Evolutionary conservation across 2,113 vertebrate species (phyloP), one percentile per base, ranked within the genome.

Genomic region (Suncus etruscus): DNA sequence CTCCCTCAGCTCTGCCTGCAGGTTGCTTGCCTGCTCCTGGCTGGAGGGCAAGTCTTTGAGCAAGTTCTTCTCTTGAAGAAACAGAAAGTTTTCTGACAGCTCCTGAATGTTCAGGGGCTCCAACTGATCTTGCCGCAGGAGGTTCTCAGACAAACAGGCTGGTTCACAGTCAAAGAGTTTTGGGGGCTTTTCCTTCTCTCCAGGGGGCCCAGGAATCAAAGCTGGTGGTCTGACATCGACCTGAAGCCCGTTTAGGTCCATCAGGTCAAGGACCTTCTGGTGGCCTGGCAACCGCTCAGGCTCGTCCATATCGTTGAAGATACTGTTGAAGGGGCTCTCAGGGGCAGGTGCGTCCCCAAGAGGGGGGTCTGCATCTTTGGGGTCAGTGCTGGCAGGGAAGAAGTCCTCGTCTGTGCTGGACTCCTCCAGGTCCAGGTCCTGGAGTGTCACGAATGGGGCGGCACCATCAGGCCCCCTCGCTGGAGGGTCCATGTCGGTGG

Each of bases 401-500:
- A 99, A 98, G 92, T 99, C 98, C 0, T 98, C 98, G 5, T 99
- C 99, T 0, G 98, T 98, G 80, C 98, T 99, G 3, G 98, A 99
- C 91, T 99, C 99, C 77, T 98, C 98, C 69, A 98, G 93, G 22
- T 98, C 98, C 8, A 98, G 97, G 90, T 98, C 98, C 96, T 98
- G 98, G 88, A 99, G 98, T 31, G 98, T 92, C 0, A 97, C 97
- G 74, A 98, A 90, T 65, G 96, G 98, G 92, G 97, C 79, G 16
- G 96, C 97, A 63, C 95, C 97, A 1, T 95, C 97, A 24, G 97
- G 97, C 14, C 61, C 73, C 77, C 95, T 95, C 89, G 98, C 98
- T 10, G 97, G 95, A 51, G 97, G 96, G 87, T 97, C 97, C 86
- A 97, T 96, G 70, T 97, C 97, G 0, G 97, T 97, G 0, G 97